Evolutionary conservation across 2,113 vertebrate species (phyloP).

Genomic region (Colaptes auratus): DNA sequence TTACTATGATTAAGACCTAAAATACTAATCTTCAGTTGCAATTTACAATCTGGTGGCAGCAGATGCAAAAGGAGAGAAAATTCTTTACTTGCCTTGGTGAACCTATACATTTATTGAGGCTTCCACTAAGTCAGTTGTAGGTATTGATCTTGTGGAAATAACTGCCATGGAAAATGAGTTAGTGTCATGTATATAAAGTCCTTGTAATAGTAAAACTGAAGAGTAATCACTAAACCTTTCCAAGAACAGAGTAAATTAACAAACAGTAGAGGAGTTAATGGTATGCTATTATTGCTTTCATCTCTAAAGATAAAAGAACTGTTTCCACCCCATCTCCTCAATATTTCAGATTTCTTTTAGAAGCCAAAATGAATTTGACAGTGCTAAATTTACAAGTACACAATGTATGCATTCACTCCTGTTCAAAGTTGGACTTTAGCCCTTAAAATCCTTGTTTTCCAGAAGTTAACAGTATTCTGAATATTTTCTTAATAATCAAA

Average conservation of each 20-base stretch:
- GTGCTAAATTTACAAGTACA: background rate
- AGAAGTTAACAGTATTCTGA: background rate
- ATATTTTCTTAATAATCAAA: background rate
- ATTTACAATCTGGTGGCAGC: background rate
- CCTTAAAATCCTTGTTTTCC: background rate
- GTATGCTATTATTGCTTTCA: background rate
- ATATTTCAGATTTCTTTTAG: background rate
- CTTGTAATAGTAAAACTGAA: background rate
- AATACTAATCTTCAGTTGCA: background rate
- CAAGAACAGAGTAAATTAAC: slow-evolving; percentile 11
- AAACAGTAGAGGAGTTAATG: background rate
- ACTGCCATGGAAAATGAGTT: background rate
- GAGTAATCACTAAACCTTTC: background rate
- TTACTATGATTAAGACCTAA: background rate
- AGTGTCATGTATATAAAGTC: background rate
- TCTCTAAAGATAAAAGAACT: background rate
- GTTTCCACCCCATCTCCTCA: background rate
- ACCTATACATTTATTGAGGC: background rate
- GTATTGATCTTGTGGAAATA: background rate
- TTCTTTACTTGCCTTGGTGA: background rate
- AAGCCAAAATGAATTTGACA: background rate
- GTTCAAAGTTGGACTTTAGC: background rate
- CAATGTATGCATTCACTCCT: background rate
- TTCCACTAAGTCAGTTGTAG: background rate
- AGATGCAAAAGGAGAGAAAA: background rate